Percentiles rank a stretch among this genome's conserved stretches.
Conservation (phyloP, 2,797 vertebrate species). For the Podargus strigoides region DNA sequence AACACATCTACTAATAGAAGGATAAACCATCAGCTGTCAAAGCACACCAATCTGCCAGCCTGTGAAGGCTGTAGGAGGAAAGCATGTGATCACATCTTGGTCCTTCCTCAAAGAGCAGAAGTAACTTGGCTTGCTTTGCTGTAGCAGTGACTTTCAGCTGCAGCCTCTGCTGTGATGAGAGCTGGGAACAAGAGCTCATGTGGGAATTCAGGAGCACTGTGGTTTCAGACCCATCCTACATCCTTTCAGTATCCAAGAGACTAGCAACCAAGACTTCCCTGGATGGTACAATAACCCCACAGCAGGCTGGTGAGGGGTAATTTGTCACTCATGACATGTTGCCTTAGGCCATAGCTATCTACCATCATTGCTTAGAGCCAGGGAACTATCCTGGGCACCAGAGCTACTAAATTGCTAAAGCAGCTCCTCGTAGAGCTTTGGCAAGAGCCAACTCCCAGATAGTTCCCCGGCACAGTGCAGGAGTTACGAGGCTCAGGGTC, state of each 20-base stretch:
- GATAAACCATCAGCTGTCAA: slow-evolving; percentile 1
- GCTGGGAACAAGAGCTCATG: neutral
- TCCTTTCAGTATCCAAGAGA: neutral
- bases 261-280: neutral
- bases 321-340: neutral
- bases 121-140: neutral
- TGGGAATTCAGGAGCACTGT: neutral
- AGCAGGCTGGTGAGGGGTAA: neutral
- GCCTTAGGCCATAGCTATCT: neutral
- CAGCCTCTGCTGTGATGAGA: neutral
- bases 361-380: neutral
- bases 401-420: neutral
- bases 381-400: neutral
- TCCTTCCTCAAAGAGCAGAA: neutral
- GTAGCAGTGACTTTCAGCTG: neutral
- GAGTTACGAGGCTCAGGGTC: neutral
- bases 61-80: neutral
- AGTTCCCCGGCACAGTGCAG: neutral
- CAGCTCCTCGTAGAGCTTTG: neutral
- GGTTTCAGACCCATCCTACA: neutral
- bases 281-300: neutral
- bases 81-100: neutral
- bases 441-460: neutral
- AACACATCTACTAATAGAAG: neutral
- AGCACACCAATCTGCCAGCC: neutral